Percentiles rank a stretch among this genome's conserved stretches.
These are phyloP conservation scores for Drosophila dunni DNA, from an alignment of 1,140 invertebrate species.

Conservation along the genomic window DNA sequence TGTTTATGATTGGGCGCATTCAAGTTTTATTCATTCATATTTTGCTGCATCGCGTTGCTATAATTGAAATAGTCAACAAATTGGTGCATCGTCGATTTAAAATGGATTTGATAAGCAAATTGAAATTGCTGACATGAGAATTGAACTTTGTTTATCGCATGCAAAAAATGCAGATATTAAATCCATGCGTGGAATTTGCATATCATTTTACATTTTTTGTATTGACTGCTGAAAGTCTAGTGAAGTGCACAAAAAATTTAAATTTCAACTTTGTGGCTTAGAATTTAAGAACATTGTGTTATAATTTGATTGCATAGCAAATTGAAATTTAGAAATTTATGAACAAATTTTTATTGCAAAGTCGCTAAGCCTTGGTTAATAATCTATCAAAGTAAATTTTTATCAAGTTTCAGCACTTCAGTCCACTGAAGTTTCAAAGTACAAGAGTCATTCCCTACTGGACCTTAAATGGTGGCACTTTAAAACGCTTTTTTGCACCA, in stretches of 20 bases:
- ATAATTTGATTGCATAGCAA: too few relatives aligned
- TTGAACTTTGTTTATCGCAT: not conserved
- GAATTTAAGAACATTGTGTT: too few relatives aligned
- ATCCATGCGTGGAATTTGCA: conserved; percentile 14
- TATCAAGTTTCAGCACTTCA: too few relatives aligned
- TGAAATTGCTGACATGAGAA: conserved; percentile 47
- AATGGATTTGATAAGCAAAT: conserved; percentile 53
- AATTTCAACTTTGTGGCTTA: too few relatives aligned
- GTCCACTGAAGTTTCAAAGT: too few relatives aligned
- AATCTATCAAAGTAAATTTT: too few relatives aligned
- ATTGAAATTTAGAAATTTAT: too few relatives aligned
- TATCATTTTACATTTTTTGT: not conserved
- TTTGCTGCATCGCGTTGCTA: conserved; percentile 14
- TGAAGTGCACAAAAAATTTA: not conserved
- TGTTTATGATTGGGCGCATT: conserved; percentile 8
- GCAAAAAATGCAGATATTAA: not conserved
- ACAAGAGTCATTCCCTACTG: too few relatives aligned
- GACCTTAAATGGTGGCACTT: too few relatives aligned
- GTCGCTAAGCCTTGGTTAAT: too few relatives aligned
- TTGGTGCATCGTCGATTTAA: conserved; percentile 54
- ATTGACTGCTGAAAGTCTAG: not conserved
- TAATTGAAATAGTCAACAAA: conserved; percentile 71
- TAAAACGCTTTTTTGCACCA: too few relatives aligned
- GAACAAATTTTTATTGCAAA: too few relatives aligned
- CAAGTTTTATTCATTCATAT: conserved; percentile 1